These are phyloP conservation scores for Taxidea taxus DNA, from an alignment of 2,113 vertebrate genomes.

Conservation along the genomic window DNA sequence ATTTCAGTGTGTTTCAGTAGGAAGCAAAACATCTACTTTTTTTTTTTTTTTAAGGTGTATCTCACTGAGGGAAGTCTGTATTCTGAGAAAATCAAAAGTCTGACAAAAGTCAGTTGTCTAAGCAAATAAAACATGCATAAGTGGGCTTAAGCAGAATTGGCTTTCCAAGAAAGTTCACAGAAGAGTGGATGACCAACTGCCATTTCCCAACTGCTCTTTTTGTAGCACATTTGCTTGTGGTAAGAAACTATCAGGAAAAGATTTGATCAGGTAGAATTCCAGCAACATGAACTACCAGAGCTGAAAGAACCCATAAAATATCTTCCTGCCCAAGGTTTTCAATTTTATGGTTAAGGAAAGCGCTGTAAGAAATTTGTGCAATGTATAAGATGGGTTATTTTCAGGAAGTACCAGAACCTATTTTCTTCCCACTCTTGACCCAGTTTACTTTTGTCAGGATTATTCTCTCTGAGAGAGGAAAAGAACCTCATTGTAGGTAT, in stretches of 20 bases:
- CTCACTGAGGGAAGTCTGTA: constrained; percentile 7
- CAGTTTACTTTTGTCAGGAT: not conserved
- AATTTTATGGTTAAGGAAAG: not conserved
- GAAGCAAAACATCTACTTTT: not conserved
- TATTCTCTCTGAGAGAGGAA: not conserved
- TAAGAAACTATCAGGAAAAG: not conserved
- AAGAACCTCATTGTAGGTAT: not conserved
- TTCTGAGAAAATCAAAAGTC: not conserved
- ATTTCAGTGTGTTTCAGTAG: not conserved
- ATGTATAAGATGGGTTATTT: not conserved
- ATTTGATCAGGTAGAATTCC: not conserved
- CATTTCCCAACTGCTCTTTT: not conserved
- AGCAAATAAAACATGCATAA: not conserved
- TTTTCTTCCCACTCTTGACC: not conserved
- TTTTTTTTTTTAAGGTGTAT: not conserved
- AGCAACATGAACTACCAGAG: not conserved
- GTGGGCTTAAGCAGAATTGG: not conserved
- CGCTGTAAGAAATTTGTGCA: not conserved
- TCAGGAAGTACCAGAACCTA: not conserved
- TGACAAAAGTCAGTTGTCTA: not conserved
- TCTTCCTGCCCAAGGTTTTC: not conserved
- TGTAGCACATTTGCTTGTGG: not conserved
- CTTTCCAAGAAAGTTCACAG: not conserved
- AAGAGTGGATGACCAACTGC: not conserved
- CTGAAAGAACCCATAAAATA: not conserved